phyloP scores from a whole-genome alignment of 2,888 invertebrate species.

The Lasioglossum calceatum region DNA sequence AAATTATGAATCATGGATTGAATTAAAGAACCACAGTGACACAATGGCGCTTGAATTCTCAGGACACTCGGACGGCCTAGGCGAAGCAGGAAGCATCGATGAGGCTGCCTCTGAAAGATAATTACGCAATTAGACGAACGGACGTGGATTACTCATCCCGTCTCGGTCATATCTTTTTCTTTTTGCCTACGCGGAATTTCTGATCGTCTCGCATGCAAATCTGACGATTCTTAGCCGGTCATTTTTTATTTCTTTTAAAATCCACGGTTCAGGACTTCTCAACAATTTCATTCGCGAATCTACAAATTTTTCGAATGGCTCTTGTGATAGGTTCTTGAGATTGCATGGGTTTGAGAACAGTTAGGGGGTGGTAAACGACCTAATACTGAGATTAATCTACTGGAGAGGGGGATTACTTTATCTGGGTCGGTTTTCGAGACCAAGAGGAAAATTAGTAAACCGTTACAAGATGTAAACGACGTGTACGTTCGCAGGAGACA shows the following conservation, averaged over 20 bases:
- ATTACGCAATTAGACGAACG: slow-evolving; percentile 68
- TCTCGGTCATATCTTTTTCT: slow-evolving; percentile 38
- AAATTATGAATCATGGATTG: slow-evolving; percentile 54
- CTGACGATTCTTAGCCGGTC: no score
- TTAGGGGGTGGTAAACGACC: background rate
- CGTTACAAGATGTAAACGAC: slow-evolving; percentile 46
- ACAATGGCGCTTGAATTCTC: slow-evolving; percentile 52
- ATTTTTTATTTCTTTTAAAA: no score
- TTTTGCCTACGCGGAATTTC: slow-evolving; percentile 30
- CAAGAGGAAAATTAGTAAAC: slow-evolving; percentile 34
- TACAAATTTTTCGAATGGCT: no score
- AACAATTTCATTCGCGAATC: no score
- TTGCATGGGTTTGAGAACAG: no score
- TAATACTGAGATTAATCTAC: background rate
- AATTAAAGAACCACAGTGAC: slow-evolving; percentile 52
- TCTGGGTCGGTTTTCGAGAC: background rate
- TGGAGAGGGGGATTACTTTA: background rate
- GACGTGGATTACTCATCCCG: slow-evolving; percentile 69
- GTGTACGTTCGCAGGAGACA: slow-evolving; percentile 66
- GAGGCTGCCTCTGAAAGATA: slow-evolving; percentile 60
- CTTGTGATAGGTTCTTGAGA: background rate
- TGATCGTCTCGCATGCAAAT: slow-evolving; percentile 47
- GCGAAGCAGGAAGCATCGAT: slow-evolving; percentile 60
- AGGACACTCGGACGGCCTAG: slow-evolving; percentile 30
- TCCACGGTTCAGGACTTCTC: no score